phyloP scores from a whole-genome alignment of 2,797 vertebrate species.

The Sebastes taczanowskii region DNA sequence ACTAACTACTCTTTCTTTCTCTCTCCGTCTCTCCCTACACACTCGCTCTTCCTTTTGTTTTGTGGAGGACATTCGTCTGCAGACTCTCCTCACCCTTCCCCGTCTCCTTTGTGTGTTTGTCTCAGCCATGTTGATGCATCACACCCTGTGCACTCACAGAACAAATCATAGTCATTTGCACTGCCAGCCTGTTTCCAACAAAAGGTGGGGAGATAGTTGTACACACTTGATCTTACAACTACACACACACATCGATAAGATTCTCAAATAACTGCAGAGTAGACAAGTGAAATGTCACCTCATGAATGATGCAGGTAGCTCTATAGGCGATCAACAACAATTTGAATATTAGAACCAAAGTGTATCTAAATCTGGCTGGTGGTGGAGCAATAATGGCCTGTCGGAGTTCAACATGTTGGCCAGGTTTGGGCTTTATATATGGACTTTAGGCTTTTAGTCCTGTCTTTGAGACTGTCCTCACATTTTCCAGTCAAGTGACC shows the following conservation, averaged over 20 bases:
- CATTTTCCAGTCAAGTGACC: not conserved
- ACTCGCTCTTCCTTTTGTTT: constrained; percentile 6
- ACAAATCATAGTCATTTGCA: constrained; percentile 13
- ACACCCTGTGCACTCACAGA: not conserved
- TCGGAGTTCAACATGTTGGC: not conserved
- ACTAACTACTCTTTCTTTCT: not conserved
- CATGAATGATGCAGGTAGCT: not conserved
- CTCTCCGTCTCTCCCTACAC: not conserved
- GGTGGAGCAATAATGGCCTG: not conserved
- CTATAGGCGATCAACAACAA: not conserved
- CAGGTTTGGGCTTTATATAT: not conserved
- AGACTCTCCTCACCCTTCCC: not conserved
- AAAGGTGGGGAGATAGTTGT: not conserved
- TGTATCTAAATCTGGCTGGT: not conserved
- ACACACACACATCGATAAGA: not conserved
- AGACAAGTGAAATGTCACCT: not conserved
- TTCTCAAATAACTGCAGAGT: not conserved
- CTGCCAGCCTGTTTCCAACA: not conserved
- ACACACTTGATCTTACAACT: no score
- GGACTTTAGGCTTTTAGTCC: not conserved
- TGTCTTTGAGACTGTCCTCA: not conserved
- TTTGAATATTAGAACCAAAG: not conserved
- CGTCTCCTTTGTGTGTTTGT: not conserved
- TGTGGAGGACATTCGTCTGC: not conserved
- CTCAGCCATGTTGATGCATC: constrained; percentile 9